Evolutionary conservation across 1,140 invertebrate species (phyloP), one percentile per base, ranked within the genome.

Genomic region (Bombus consobrinus): DNA sequence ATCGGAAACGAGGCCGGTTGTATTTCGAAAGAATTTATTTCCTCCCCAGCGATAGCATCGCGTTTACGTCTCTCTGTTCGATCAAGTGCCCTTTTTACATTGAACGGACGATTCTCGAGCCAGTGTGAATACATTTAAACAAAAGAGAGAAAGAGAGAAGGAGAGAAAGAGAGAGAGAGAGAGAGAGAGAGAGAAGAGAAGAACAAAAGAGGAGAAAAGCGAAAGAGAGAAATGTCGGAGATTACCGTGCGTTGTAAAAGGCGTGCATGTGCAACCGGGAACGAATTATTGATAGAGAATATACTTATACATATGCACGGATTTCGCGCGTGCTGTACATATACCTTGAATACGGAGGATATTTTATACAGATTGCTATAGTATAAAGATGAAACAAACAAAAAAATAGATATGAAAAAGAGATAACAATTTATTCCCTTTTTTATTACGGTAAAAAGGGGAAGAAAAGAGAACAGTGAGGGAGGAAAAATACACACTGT

Each of bases 31-130:
- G 71, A 78, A 41, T 85, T 87, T 64, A 85, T 64, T 84, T 84
- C 43, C 59, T 74, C 75, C 59, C 12, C 79, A 62, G 75, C 41
- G 66, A 83, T 43, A 69, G 28, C 15, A 68, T 83, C 82, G 78
- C 86, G 47, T 88, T 93, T 93, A 84, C 85, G 87, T 91, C 89
- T 92, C 88, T 91, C 90, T 92, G 92, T 94, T 94, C 73, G 92
- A 94, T 94, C 94, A 94, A 94, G 94, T 94, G 94, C 91, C 94
- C 94, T 94, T 94, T 92, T 94, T 93, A 93, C 88, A 93, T 92
- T 90, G 93, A 91, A 94, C 91, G 69, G 62, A 88, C 84, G 64
- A 83, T 71, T 81, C 88, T 81, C 73, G 62, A 66, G 39, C 47
- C 43, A 39, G 84, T 88, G 86, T 88, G 90, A 86, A 87, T 78